A percentile compares a stretch with the other conserved stretches of the same genome.
phyloP scores from a whole-genome alignment of 2,888 invertebrate genomes.

The Leucozona laternaria region DNA sequence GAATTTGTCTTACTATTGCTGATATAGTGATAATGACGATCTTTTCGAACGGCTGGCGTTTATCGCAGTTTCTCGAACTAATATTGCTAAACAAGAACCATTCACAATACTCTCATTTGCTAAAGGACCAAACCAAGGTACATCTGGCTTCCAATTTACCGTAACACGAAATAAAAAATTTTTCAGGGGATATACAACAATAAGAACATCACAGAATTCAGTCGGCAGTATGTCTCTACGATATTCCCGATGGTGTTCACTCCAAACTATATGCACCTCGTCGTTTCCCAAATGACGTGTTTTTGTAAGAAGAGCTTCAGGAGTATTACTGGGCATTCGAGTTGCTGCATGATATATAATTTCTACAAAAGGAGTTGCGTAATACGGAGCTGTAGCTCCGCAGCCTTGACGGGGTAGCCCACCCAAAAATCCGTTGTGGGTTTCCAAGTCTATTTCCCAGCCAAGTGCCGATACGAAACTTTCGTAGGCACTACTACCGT shows the following conservation, averaged over 20 bases:
- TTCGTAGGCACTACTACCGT: conserved; percentile 97
- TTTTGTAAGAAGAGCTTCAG: conserved; percentile 95
- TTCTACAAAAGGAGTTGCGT: conserved; percentile 96
- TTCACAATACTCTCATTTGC: conserved; percentile 93
- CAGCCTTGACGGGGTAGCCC: conserved; percentile 95
- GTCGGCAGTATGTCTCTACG: conserved; percentile 98
- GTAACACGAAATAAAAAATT: conserved; percentile 94
- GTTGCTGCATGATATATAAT: conserved; percentile 98
- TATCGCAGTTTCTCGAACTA: conserved; percentile 95
- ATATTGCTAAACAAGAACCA: conserved; percentile 88
- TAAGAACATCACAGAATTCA: conserved; percentile 99
- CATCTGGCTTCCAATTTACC: conserved; percentile 93
- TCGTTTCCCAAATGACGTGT: conserved; percentile 98
- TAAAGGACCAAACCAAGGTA: conserved; percentile 97
- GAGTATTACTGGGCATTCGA: conserved; percentile 95
- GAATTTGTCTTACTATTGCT: conserved; percentile 89
- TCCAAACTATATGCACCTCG: conserved; percentile 99
- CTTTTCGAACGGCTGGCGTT: conserved; percentile 96
- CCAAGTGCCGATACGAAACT: conserved; percentile 89
- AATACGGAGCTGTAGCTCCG: conserved; percentile 97
- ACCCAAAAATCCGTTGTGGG: conserved; percentile 97
- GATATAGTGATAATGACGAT: conserved; percentile 94
- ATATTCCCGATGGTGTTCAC: conserved; percentile 98
- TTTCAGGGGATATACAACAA: conserved; percentile 96
- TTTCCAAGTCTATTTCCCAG: conserved; percentile 94